Percentiles rank a stretch among this genome's conserved stretches.
These are phyloP conservation scores for Baccha elongata DNA, from an alignment of 2,888 invertebrate species.

Conservation along the genomic window DNA sequence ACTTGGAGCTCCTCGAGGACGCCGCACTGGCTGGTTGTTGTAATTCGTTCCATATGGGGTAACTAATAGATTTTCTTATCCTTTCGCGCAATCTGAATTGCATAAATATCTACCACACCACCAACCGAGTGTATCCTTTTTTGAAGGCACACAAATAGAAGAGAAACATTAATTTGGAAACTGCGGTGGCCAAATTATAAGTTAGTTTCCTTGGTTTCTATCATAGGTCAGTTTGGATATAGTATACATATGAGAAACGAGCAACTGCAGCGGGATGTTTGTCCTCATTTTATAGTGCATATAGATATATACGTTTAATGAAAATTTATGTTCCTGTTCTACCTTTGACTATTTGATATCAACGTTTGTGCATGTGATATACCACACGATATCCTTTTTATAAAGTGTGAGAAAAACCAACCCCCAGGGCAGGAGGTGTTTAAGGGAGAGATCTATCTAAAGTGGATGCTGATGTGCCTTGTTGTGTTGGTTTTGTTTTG, in stretches of 20 bases:
- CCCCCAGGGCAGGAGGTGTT: too few species aligned
- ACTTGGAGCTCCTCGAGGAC: background rate
- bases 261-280: background rate
- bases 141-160: background rate
- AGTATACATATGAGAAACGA: too few species aligned
- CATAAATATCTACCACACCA: slow-evolving; percentile 22
- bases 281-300: slow-evolving; percentile 1
- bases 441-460: too few species aligned
- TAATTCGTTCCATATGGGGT: slow-evolving; percentile 13
- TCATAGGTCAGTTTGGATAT: background rate
- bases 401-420: background rate
- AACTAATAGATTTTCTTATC: slow-evolving; percentile 56
- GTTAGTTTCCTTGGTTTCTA: background rate
- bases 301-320: slow-evolving; percentile 23
- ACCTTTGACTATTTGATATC: slow-evolving; percentile 24
- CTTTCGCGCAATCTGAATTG: slow-evolving; percentile 28
- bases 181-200: slow-evolving; percentile 37
- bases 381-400: slow-evolving; percentile 7
- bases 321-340: slow-evolving; percentile 8
- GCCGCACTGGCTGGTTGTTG: background rate
- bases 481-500: too few species aligned
- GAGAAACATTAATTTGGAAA: slow-evolving; percentile 9
- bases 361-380: background rate
- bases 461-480: too few species aligned
- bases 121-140: slow-evolving; percentile 5